Evolutionary conservation across 2,797 vertebrate genomes (phyloP).

Genomic region (Cygnus olor): DNA sequence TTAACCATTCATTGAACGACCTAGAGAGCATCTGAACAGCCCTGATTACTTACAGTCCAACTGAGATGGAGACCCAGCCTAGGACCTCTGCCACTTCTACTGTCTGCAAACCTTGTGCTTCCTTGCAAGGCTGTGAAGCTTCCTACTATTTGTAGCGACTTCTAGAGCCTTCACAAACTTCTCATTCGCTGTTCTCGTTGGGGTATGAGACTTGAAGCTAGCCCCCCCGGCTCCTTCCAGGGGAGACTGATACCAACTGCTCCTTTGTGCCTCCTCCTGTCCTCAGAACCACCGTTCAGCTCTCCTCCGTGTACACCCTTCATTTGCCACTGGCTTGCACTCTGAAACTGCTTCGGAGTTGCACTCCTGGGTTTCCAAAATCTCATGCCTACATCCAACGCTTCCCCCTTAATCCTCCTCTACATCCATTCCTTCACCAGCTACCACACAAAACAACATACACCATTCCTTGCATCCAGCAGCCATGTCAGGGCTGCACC

Average conservation of each 20-base stretch:
- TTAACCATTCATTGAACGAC: slow-evolving; percentile 10
- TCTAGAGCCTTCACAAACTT: background rate
- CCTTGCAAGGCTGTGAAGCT: background rate
- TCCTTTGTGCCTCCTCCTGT: background rate
- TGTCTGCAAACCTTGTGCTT: background rate
- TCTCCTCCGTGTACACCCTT: background rate
- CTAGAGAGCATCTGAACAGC: background rate
- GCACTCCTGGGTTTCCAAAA: background rate
- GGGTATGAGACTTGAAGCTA: background rate
- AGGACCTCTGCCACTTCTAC: background rate
- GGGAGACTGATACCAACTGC: background rate
- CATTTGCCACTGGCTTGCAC: background rate
- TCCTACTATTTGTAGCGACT: background rate
- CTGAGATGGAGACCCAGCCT: background rate
- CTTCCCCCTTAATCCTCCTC: background rate
- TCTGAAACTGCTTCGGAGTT: background rate
- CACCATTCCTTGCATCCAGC: background rate
- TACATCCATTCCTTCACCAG: background rate
- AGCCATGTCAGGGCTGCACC: background rate
- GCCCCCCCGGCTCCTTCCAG: background rate
- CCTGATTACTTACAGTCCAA: background rate
- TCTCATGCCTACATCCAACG: background rate
- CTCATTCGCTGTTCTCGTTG: background rate
- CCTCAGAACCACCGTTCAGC: background rate
- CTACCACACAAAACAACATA: background rate